Evolutionary conservation across 1,140 invertebrate species (phyloP).

Genomic region (Drosophila lacertosa): DNA sequence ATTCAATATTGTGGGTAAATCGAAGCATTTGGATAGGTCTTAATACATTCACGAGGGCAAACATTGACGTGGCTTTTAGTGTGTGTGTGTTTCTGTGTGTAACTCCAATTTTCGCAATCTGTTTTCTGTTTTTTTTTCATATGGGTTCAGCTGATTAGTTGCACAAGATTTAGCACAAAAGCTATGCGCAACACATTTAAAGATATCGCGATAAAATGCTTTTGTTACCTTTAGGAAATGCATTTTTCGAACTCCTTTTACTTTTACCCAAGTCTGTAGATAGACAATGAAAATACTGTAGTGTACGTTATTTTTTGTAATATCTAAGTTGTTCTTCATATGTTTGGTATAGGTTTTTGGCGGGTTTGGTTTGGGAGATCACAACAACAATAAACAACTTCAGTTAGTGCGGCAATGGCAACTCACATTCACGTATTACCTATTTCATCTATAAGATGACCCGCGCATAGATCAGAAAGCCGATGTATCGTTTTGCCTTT

Average conservation of each 20-base stretch:
- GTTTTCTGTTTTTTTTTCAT: no score
- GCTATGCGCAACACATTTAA: constrained; percentile 46
- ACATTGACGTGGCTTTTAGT: constrained; percentile 52
- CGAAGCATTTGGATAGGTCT: constrained; percentile 42
- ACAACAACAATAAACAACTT: constrained; percentile 64
- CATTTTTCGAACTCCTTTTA: constrained; percentile 58
- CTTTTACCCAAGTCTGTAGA: constrained; percentile 72
- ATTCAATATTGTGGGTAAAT: constrained; percentile 23
- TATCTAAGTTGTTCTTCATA: background rate
- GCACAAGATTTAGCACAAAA: constrained; percentile 74
- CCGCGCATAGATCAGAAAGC: constrained; percentile 72
- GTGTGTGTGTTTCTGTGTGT: constrained; percentile 14
- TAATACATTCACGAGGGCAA: constrained; percentile 43
- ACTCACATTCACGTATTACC: constrained; percentile 80
- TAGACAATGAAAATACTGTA: constrained; percentile 69
- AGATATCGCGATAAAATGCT: constrained; percentile 10
- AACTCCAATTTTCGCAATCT: constrained; percentile 22
- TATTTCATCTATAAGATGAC: constrained; percentile 77
- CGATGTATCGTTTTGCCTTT: constrained; percentile 79
- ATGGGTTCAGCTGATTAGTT: constrained; percentile 43
- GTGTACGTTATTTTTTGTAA: constrained; percentile 23
- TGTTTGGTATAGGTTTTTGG: background rate
- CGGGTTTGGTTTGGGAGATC: constrained; percentile 23
- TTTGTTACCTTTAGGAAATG: constrained; percentile 68
- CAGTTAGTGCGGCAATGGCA: constrained; percentile 71